These are phyloP conservation scores for Paelopatides confundens DNA, from an alignment of 53 echinoderm and acorn worm genomes.

Conservation along the genomic window DNA sequence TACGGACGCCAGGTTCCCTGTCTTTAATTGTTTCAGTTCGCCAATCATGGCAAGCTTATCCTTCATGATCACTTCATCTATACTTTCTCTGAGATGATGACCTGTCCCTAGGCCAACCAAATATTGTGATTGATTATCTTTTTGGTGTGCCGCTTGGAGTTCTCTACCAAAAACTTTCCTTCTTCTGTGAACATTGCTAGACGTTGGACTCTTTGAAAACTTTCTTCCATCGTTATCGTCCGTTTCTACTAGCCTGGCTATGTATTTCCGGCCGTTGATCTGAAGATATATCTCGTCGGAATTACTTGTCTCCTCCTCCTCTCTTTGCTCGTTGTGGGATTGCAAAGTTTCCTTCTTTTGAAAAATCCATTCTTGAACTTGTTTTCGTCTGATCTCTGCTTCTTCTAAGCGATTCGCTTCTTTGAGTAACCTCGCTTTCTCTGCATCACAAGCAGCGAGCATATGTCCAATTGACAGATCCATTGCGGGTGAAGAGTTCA, in stretches of 20 bases:
- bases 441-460: background rate
- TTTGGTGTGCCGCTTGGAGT: no score
- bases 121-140: no score
- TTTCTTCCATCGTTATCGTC: background rate
- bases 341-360: background rate
- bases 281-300: constrained; percentile 33
- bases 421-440: background rate
- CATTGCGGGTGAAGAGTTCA: background rate
- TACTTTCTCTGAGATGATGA: background rate
- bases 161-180: background rate
- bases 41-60: constrained; percentile 21
- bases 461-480: background rate
- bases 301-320: background rate
- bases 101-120: background rate
- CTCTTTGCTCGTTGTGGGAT: background rate
- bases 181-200: background rate
- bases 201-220: background rate
- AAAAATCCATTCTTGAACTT: background rate
- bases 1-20: background rate
- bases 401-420: background rate
- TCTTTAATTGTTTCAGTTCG: background rate
- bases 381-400: background rate
- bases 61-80: constrained; percentile 26
- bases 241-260: constrained; percentile 41
- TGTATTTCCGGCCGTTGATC: constrained; percentile 33